Base-by-base conservation (phyloP, 2,888 invertebrate species). In the Priocnemis perturbator region DNA sequence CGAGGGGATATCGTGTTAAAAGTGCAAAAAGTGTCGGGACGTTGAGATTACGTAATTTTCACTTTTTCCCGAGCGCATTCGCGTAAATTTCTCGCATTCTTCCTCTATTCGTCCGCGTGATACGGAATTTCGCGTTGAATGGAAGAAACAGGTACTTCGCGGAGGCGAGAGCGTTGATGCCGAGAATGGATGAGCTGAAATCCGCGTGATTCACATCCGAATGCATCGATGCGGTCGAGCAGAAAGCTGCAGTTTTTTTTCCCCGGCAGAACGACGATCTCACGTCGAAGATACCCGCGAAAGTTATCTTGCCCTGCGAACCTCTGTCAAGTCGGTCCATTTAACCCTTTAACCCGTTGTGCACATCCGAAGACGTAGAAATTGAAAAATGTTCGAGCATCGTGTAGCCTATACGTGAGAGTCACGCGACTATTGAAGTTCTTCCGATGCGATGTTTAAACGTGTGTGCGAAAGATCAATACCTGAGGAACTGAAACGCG, bases 181-280 rank as follows among this genome's bases (percentile, higher is more conserved):
- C 17, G 37, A 26, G 56, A 56, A 56, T 56, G 9, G 19, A 56
- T 11, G 56, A 26, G 11, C n/a, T 14, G 19, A 56, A 56, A 30
- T 17, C 11, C 14, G 17, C 56, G 30, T 56, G 56, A 56, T 56
- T 37, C 56, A 19, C n/a, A 30, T 56, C 37, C 19, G 11, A 30
- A 19, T n/a, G 30, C 19, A 17, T 17, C 7, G 37, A 37, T 37
- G 37, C 37, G 26, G 5, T 47, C 47, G 47, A 4, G 47, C 9
- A 17, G 26, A 26, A 26, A 26, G 26, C 5, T 26, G 5, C 26
- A 3, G 26, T 26, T 5, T 15, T 47, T 47, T 47, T 47, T 9
- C 9, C 15, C n/a, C n/a, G n/a, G 15, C 7, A 47, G 47, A 47
- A n/a, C 47, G 47, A 4, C 47, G 47, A 47, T 47, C 47, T 17